phyloP scores from a whole-genome alignment of 2,888 invertebrate species.

The Drosophila kambysellisi region DNA sequence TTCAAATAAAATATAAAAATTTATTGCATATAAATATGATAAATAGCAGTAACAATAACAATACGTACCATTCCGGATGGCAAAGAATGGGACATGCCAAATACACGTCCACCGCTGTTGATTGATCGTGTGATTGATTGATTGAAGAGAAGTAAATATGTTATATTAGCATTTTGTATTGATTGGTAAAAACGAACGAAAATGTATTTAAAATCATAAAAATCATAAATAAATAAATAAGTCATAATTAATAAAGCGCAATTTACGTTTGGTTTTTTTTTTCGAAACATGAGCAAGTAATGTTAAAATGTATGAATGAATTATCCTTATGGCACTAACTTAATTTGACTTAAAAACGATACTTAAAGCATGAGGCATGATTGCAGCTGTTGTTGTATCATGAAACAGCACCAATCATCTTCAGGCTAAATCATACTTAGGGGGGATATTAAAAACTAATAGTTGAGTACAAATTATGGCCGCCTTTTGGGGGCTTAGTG shows the following conservation, averaged over 20 bases:
- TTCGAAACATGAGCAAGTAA: constrained; percentile 51
- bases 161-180: constrained; percentile 53
- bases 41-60: neutral
- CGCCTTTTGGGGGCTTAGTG: constrained; percentile 24
- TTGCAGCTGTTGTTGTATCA: neutral
- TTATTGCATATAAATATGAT: constrained; percentile 36
- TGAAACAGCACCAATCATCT: neutral
- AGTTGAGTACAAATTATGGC: constrained; percentile 7
- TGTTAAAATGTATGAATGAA: constrained; percentile 55
- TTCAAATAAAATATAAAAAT: constrained; percentile 49
- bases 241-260: constrained; percentile 59
- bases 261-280: constrained; percentile 41
- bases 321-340: constrained; percentile 51
- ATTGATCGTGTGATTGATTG: constrained; percentile 21
- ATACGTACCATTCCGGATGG: constrained; percentile 86
- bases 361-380: constrained; percentile 5
- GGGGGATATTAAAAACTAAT: constrained; percentile 18
- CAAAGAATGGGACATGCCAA: constrained; percentile 86
- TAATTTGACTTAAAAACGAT: constrained; percentile 36
- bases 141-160: constrained; percentile 42
- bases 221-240: constrained; percentile 15
- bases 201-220: constrained; percentile 7
- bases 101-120: constrained; percentile 84
- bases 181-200: constrained; percentile 13
- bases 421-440: no score